Conservation (phyloP, 92 coral and sea anemone species). For the Epizoanthus illoricatus region DNA sequence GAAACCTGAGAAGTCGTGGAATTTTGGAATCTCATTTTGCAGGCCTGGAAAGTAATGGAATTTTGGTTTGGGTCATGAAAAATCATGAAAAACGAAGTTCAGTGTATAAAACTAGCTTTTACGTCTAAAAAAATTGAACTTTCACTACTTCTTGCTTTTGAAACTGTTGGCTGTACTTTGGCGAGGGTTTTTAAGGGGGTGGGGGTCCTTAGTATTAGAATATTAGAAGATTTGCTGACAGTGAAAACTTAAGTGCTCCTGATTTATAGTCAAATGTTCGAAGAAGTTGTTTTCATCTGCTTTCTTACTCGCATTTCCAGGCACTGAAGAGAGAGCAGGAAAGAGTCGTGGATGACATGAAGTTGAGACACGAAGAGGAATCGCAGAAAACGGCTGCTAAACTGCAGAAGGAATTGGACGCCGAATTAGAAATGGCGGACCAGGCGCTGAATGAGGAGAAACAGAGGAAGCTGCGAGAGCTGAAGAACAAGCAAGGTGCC, state of each 20-base stretch:
- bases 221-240: too few species aligned
- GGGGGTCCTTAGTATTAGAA: too few species aligned
- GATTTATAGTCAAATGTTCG: not conserved
- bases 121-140: too few species aligned
- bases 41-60: too few species aligned
- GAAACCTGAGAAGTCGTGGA: too few species aligned
- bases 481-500: conserved; percentile 92
- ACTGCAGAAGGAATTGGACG: conserved; percentile 59
- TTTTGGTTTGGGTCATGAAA: too few species aligned
- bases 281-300: not conserved
- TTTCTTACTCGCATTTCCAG: conserved; percentile 40
- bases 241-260: not conserved
- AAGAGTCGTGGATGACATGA: conserved; percentile 87
- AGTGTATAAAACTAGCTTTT: too few species aligned
- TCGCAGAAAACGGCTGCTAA: conserved; percentile 69
- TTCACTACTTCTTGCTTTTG: too few species aligned
- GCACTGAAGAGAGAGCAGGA: conserved; percentile 89
- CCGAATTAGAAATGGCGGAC: conserved; percentile 68
- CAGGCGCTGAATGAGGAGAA: conserved; percentile 62
- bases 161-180: not conserved
- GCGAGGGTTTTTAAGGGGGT: not conserved
- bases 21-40: too few species aligned
- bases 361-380: conserved; percentile 81
- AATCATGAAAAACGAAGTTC: too few species aligned
- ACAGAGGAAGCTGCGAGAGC: conserved; percentile 73